These are phyloP conservation scores for Oeneis ivallda DNA, from an alignment of 2,888 invertebrate species.

Conservation along the genomic window DNA sequence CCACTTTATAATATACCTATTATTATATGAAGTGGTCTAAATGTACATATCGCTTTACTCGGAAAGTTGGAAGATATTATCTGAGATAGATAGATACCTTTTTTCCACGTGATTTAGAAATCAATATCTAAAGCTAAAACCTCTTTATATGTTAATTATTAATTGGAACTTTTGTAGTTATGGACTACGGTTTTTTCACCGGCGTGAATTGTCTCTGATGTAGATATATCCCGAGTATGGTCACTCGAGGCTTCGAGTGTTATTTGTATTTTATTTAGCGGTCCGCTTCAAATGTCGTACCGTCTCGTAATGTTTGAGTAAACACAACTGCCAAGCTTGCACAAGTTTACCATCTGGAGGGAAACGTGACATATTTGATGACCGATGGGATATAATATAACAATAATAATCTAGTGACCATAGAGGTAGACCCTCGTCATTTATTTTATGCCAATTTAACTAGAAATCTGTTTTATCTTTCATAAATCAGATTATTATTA, in stretches of 20 bases:
- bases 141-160: conserved; percentile 43
- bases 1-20: too few relatives aligned
- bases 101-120: too few relatives aligned
- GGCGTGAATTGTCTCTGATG: conserved; percentile 66
- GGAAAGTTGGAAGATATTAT: too few relatives aligned
- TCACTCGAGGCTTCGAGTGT: conserved; percentile 61
- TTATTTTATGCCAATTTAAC: neutral
- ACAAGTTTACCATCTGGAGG: conserved; percentile 77
- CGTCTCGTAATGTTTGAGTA: conserved; percentile 79
- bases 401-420: neutral
- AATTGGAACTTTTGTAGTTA: conserved; percentile 73
- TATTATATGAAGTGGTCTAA: too few relatives aligned
- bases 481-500: too few relatives aligned
- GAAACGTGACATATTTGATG: conserved; percentile 75
- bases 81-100: too few relatives aligned
- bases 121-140: neutral
- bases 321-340: conserved; percentile 72
- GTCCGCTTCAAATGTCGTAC: conserved; percentile 78
- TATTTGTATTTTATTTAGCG: conserved; percentile 81
- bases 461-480: too few relatives aligned
- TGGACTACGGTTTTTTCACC: conserved; percentile 69
- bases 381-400: conserved; percentile 34
- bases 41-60: too few relatives aligned
- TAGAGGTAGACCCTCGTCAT: neutral
- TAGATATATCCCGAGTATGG: conserved; percentile 60